Evolutionary conservation across 2,888 invertebrate species (phyloP), one percentile per base, ranked within the genome.

Genomic region (Scelioninae gen. 2): DNA sequence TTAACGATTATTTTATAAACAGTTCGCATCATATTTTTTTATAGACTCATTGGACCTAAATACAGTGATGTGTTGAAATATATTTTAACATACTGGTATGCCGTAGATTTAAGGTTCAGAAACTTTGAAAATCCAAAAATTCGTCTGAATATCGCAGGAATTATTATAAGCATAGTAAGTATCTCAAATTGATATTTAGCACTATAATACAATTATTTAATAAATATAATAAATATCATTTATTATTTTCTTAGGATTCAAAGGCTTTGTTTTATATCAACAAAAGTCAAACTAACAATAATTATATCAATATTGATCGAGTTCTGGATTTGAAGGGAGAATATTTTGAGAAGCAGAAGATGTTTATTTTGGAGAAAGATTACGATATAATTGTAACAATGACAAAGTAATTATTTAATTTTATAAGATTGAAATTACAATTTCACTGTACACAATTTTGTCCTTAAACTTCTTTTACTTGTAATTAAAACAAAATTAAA

Each of bases 31-130:
- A n/a, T n/a, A 10, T 22, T 33, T 15, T 52, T 50, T 43, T 60
- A 2, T 28, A 75, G 68, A 39, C 16, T 39, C 16, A 52, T 63
- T 28, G 39, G 55, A 22, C 43, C 53, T 15, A 50, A 60, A 55
- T n/a, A 79, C 0, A 68, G 77, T 15, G 78, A 76, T 45, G 72
- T 80, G 0, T 74, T 76, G 22, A 71, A 74, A 45, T 84, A 84
- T 57, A 53, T 82, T 13, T 22, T 83, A 6, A 77, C 84, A 0
- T 84, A 81, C 46, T 84, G 83, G 83, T 81, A 83, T 55, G 84
- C 79, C 6, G 81, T 84, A 1, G 84, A 84, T 65, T 79, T 84
- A 45, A 78, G 83, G 48, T 84, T 81, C 25, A 77, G 84, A 48
- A 63, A 73, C 25, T 73, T 84, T 9, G 58, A 48, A 2, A 72